Conservation (phyloP, 2,113 vertebrate genomes). For the Myrmophylax atrothorax region DNA sequence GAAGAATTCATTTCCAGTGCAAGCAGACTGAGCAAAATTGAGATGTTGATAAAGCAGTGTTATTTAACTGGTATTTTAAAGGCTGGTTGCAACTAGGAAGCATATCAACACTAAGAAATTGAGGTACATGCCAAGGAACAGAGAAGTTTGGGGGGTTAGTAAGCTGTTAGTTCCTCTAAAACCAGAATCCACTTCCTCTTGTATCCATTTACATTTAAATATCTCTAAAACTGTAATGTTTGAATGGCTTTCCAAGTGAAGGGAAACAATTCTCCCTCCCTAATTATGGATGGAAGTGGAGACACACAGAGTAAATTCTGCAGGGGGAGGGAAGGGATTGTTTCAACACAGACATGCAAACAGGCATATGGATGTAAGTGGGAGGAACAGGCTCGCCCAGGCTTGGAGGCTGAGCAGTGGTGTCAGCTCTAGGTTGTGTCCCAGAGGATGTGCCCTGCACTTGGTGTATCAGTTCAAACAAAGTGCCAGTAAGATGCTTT, state of each 20-base stretch:
- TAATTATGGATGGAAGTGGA: background rate
- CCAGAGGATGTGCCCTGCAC: background rate
- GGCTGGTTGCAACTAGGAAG: background rate
- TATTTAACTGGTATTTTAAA: background rate
- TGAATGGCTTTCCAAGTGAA: background rate
- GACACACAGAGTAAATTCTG: background rate
- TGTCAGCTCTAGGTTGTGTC: background rate
- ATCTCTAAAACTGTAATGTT: background rate
- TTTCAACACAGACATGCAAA: background rate
- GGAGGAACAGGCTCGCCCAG: background rate
- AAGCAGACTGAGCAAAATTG: background rate
- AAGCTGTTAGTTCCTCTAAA: background rate
- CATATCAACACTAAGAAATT: background rate
- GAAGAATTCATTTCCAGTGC: background rate
- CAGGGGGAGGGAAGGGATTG: background rate
- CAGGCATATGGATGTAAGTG: background rate
- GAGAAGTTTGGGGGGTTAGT: background rate
- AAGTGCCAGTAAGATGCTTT: background rate
- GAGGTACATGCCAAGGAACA: rapidly evolving
- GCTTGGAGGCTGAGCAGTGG: background rate
- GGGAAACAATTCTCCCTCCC: background rate
- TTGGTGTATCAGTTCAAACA: background rate
- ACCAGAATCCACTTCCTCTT: background rate
- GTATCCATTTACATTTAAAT: background rate
- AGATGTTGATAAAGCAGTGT: background rate